Base-by-base conservation (phyloP, 2,888 invertebrate species). In the Chaitophorus viminalis region DNA sequence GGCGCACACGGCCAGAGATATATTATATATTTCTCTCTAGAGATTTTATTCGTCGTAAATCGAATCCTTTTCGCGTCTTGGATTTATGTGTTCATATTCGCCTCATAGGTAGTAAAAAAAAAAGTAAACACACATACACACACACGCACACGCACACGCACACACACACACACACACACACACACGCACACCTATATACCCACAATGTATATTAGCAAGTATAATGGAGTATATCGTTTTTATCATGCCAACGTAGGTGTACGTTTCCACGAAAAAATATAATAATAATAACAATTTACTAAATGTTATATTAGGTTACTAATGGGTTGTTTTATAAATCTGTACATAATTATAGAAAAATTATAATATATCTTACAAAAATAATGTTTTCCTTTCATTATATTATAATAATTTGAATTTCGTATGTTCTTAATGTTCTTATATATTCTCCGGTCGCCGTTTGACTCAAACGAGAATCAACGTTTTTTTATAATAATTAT, bases 21-120 rank as follows among this genome's bases (percentile, higher is more conserved):
- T 3, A 54, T 54, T 54, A 46, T 46, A 46, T 76, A 84, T 84
- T 33, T 60, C 60, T 76, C 76, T n/a, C 84, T 18, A 17, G 84
- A 68, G 76, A 84, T 68, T 84, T 76, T 76, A 65, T 76, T 76
- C 65, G 65, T 76, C 65, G 76, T 84, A 84, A 84, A 84, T 84
- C 46, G 65, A 84, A 84, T 76, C 31, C 65, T 21, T n/a, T 74
- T n/a, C 31, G 39, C 46, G 39, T 33, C 39, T 76, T 3, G 76
- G 8, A 46, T 76, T 84, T 76, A 84, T 68, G 65, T 76, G 46
- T 46, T 65, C 65, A 76, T 65, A 33, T 84, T 84, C 76, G 75
- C n/a, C 33, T 76, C 17, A 39, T 75, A 29, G 83, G 74, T 83
- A 75, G 60, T 83, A 75, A 83, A 75, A 82, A 83, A 46, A 74